Conservation (phyloP, 2,888 invertebrate species). For the Trissolcus japonicus region DNA sequence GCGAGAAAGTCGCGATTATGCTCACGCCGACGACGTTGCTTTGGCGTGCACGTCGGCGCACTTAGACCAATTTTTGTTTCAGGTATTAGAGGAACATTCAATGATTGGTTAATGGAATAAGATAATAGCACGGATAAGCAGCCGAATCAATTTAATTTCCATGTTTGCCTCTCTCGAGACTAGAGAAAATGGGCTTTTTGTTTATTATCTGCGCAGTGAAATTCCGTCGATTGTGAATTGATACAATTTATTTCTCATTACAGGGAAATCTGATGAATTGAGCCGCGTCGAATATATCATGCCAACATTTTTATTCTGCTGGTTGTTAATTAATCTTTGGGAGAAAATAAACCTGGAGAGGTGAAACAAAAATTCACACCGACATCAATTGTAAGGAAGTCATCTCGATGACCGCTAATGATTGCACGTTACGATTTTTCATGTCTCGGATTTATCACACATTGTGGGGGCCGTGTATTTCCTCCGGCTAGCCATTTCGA, state of each 20-base stretch:
- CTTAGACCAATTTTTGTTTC: constrained; percentile 7
- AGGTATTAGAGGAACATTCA: not conserved
- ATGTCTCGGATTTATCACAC: constrained; percentile 34
- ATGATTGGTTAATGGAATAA: constrained; percentile 15
- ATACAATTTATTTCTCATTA: constrained; percentile 17
- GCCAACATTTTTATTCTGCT: too few relatives aligned
- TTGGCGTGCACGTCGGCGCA: not conserved
- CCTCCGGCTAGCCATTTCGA: constrained; percentile 45
- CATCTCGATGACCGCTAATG: constrained; percentile 19
- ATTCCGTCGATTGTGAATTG: not conserved
- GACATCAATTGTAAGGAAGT: too few relatives aligned
- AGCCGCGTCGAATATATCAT: too few relatives aligned
- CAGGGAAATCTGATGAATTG: not conserved
- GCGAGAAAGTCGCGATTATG: constrained; percentile 36
- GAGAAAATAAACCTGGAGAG: too few relatives aligned
- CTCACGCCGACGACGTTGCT: not conserved
- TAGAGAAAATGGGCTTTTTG: constrained; percentile 2
- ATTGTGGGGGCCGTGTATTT: constrained; percentile 29
- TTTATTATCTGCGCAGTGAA: constrained; percentile 1
- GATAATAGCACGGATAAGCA: constrained; percentile 17
- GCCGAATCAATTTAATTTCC: constrained; percentile 1
- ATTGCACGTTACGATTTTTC: constrained; percentile 41
- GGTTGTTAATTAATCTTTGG: too few relatives aligned
- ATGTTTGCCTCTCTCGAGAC: not conserved
- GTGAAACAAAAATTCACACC: not conserved